A percentile compares a stretch with the other conserved stretches of the same genome.
phyloP scores from a whole-genome alignment of 2,113 vertebrate species.

The Calyptomena viridis region DNA sequence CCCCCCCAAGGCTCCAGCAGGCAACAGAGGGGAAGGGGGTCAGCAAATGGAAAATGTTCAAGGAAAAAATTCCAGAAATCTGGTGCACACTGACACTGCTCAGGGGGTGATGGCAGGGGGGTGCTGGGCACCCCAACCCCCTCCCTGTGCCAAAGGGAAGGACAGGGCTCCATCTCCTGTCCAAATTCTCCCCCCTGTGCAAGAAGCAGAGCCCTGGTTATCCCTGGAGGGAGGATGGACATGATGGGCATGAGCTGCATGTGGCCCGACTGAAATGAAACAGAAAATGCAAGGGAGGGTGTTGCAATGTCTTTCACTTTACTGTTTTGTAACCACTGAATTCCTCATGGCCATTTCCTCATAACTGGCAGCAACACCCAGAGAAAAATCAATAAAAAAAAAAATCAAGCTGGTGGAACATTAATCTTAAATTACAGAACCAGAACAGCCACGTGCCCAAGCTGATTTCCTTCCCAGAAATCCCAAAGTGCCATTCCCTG shows the following conservation, averaged over 20 bases:
- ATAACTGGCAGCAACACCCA: neutral
- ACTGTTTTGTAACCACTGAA: neutral
- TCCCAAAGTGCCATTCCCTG: neutral
- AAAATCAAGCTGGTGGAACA: neutral
- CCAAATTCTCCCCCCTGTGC: neutral
- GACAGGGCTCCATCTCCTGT: neutral
- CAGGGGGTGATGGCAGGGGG: rapidly evolving
- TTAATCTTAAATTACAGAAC: neutral
- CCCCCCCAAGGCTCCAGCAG: neutral
- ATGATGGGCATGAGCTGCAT: neutral
- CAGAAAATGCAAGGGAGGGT: neutral
- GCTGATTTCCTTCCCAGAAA: neutral
- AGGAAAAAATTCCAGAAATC: neutral
- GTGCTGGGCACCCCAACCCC: neutral
- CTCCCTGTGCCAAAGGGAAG: rapidly evolving
- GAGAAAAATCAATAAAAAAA: neutral
- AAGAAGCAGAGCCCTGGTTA: neutral
- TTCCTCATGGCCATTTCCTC: neutral
- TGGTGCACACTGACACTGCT: neutral
- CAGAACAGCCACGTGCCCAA: neutral
- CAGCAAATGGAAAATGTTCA: neutral
- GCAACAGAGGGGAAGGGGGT: neutral
- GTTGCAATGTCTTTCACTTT: neutral
- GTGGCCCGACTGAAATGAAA: neutral
- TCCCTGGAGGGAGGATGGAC: neutral